Percentiles rank a stretch among this genome's conserved stretches.
Conservation (phyloP, 2,113 vertebrate species). For the Xiphophorus couchianus region DNA sequence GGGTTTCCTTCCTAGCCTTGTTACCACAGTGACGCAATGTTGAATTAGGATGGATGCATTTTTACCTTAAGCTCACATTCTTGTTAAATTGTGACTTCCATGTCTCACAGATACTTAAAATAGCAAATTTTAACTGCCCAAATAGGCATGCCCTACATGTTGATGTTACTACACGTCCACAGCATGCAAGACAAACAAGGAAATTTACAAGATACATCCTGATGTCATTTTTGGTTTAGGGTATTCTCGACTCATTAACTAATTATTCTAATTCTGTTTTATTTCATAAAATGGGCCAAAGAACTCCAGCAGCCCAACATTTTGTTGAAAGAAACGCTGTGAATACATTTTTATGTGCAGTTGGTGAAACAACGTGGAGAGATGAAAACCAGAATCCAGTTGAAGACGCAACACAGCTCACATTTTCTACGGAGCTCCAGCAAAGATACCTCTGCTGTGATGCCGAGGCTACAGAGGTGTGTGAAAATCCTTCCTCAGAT, state of each 20-base stretch:
- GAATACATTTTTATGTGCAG: constrained; percentile 62
- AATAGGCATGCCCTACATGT: background rate
- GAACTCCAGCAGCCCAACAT: background rate
- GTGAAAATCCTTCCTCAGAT: constrained; percentile 27
- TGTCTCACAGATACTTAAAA: background rate
- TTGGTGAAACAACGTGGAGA: constrained; percentile 66
- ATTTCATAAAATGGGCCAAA: background rate
- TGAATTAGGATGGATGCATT: background rate
- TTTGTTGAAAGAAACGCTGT: background rate
- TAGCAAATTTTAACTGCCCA: background rate
- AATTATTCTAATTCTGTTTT: background rate
- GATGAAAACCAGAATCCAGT: constrained; percentile 78
- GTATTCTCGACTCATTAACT: background rate
- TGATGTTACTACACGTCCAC: background rate
- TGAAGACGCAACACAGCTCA: constrained; percentile 69
- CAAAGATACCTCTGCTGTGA: constrained; percentile 72
- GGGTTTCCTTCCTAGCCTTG: too few relatives aligned
- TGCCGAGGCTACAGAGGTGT: constrained; percentile 80
- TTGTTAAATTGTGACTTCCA: background rate
- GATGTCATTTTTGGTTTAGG: background rate
- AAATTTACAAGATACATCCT: background rate
- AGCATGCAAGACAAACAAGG: too few relatives aligned
- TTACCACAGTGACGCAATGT: background rate
- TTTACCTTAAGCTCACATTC: background rate
- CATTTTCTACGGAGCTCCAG: constrained; percentile 21